Conservation (phyloP, 2,797 vertebrate genomes). For the Podarcis lilfordi region DNA sequence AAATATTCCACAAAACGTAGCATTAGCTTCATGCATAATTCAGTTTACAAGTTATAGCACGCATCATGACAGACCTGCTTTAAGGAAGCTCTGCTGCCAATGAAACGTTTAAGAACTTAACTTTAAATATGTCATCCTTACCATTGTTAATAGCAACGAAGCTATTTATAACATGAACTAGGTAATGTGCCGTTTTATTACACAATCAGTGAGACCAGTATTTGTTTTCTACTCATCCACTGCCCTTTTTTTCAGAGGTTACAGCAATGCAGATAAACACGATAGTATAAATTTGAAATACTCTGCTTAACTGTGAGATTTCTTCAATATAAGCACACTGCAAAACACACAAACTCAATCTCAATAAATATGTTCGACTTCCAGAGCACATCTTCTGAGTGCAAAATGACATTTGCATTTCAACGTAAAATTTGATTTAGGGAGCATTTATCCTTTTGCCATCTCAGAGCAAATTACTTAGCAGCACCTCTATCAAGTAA, state of each 20-base stretch:
- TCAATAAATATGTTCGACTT: background rate
- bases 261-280: background rate
- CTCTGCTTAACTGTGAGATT: background rate
- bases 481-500: background rate
- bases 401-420: constrained; percentile 11
- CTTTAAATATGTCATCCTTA: background rate
- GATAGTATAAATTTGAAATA: background rate
- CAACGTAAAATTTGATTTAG: constrained; percentile 20
- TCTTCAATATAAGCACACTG: background rate
- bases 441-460: background rate
- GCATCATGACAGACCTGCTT: background rate
- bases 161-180: background rate
- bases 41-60: background rate
- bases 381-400: constrained; percentile 8
- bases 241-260: background rate
- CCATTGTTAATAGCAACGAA: background rate
- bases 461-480: background rate
- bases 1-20: background rate
- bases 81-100: background rate
- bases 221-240: background rate
- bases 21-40: background rate
- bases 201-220: background rate
- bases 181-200: background rate
- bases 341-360: background rate
- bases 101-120: background rate